Percentiles rank a stretch among this genome's conserved stretches.
Conservation (phyloP, 2,888 invertebrate species). For the Argyra leucocephala region DNA sequence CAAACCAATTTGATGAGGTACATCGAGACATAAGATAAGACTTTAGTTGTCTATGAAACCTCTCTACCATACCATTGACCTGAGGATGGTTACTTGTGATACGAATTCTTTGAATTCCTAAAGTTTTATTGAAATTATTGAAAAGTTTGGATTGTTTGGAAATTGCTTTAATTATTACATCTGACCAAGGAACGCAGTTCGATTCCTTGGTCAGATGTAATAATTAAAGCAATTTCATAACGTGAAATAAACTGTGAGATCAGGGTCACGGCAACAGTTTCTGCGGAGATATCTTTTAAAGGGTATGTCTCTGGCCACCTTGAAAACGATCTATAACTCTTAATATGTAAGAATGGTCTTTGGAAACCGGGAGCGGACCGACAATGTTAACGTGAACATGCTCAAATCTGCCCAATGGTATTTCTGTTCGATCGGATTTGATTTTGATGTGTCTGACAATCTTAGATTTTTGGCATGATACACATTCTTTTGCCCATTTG, state of each 20-base stretch:
- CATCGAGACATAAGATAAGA: constrained; percentile 9
- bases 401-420: no score
- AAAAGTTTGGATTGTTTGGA: no score
- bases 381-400: constrained; percentile 30
- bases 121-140: no score
- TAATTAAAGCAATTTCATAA: constrained; percentile 17
- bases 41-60: constrained; percentile 19
- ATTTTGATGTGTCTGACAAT: not conserved
- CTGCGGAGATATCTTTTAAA: no score
- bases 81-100: no score
- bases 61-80: no score
- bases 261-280: constrained; percentile 14
- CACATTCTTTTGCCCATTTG: not conserved
- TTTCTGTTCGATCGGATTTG: no score
- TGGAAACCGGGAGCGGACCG: no score
- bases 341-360: no score
- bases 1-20: constrained; percentile 11
- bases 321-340: constrained; percentile 16
- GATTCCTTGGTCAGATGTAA: constrained; percentile 19
- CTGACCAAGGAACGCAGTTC: no score
- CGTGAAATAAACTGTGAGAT: constrained; percentile 16
- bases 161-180: no score
- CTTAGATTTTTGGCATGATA: not conserved
- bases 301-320: constrained; percentile 19
- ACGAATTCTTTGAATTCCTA: no score